Conservation (phyloP, 2,113 vertebrate genomes). For the Steatornis caripensis region DNA sequence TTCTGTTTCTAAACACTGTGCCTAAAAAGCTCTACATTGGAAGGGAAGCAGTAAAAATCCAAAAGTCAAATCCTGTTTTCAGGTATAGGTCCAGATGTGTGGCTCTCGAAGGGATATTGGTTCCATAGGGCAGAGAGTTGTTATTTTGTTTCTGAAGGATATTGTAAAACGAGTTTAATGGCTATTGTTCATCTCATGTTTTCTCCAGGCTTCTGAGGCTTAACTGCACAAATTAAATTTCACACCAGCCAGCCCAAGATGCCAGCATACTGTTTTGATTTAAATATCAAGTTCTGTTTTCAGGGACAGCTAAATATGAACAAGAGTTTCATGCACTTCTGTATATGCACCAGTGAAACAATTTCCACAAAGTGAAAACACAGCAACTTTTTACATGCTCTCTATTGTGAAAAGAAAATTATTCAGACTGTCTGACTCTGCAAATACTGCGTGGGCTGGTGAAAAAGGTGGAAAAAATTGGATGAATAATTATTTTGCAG, state of each 20-base stretch:
- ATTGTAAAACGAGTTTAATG: slow-evolving; percentile 24
- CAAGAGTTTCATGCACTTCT: background rate
- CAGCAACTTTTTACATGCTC: background rate
- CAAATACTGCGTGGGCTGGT: background rate
- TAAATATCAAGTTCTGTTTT: slow-evolving; percentile 50
- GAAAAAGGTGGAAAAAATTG: background rate
- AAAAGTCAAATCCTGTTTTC: background rate
- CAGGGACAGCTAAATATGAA: background rate
- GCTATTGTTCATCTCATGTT: slow-evolving; percentile 31
- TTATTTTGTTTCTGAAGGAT: background rate
- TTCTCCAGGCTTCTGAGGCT: slow-evolving; percentile 37
- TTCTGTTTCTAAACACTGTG: background rate
- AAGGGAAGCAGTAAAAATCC: background rate
- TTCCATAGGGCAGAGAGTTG: background rate
- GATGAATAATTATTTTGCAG: background rate
- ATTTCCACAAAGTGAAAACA: background rate
- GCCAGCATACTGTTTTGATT: slow-evolving; percentile 34
- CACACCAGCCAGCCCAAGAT: slow-evolving; percentile 49
- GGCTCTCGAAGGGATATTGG: background rate
- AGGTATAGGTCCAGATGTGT: background rate
- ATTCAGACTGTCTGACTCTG: slow-evolving; percentile 15
- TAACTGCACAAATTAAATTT: slow-evolving; percentile 60
- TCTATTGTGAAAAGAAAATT: slow-evolving; percentile 49
- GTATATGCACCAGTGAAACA: background rate
- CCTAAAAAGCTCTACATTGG: background rate